These are phyloP conservation scores for Dyspetes luteomarginatus DNA, from an alignment of 2,888 invertebrate species.

Conservation along the genomic window DNA sequence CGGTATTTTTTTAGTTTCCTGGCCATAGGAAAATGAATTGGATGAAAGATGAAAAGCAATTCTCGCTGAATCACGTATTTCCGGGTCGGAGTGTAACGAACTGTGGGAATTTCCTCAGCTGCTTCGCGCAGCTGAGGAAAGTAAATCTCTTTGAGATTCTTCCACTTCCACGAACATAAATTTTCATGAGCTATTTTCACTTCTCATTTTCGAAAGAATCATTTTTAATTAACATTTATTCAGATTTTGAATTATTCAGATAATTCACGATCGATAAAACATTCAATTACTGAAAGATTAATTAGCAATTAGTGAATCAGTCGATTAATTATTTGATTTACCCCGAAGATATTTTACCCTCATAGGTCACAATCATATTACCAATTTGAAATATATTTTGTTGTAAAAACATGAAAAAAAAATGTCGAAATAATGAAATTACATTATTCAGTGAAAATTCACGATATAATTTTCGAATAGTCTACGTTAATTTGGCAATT, in stretches of 20 bases:
- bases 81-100: slow-evolving; percentile 14
- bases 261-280: not conserved
- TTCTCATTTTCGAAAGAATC: not conserved
- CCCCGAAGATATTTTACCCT: too few relatives aligned
- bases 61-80: slow-evolving; percentile 25
- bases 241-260: not conserved
- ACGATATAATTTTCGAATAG: too few relatives aligned
- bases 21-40: not conserved
- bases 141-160: slow-evolving; percentile 9
- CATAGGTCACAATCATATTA: too few relatives aligned
- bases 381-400: too few relatives aligned
- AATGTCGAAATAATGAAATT: too few relatives aligned
- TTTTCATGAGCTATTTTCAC: slow-evolving; percentile 28
- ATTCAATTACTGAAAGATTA: not conserved
- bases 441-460: too few relatives aligned
- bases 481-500: too few relatives aligned
- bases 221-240: slow-evolving; percentile 1
- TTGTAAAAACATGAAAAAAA: too few relatives aligned
- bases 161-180: slow-evolving; percentile 10
- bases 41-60: not conserved
- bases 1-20: not conserved
- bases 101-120: slow-evolving; percentile 36
- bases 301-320: not conserved
- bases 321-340: not conserved
- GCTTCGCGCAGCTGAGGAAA: slow-evolving; percentile 10